A percentile compares a stretch with the other conserved stretches of the same genome.
phyloP scores from a whole-genome alignment of 1,140 invertebrate species.

The Saccostrea cuccullata region DNA sequence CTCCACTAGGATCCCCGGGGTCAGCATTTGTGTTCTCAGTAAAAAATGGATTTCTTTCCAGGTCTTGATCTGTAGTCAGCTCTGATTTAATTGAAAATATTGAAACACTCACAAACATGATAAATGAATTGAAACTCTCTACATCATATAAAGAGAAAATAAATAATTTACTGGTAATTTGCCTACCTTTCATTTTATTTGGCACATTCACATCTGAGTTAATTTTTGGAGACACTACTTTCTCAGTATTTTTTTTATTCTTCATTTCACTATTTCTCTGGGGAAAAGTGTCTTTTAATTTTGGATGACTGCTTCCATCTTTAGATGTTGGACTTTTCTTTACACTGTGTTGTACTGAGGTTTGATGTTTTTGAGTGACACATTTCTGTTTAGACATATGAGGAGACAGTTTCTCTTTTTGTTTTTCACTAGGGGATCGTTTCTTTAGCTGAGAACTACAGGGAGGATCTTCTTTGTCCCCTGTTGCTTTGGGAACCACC shows the following conservation, averaged over 20 bases:
- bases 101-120: not conserved
- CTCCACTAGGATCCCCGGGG: not conserved
- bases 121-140: not conserved
- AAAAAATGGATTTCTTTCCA: conserved; percentile 56
- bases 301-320: not conserved
- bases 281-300: not conserved
- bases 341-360: not conserved
- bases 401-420: not conserved
- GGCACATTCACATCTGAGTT: not conserved
- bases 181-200: conserved; percentile 3
- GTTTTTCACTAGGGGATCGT: not conserved
- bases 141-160: too few species aligned
- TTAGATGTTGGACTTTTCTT: not conserved
- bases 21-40: not conserved
- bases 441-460: not conserved
- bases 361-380: not conserved
- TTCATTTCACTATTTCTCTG: not conserved
- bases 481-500: not conserved
- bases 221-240: not conserved
- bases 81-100: not conserved
- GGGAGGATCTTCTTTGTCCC: not conserved
- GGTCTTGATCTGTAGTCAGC: not conserved
- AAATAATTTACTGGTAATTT: too few species aligned
- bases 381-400: not conserved
- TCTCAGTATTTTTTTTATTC: not conserved